These are phyloP conservation scores for Pteromalus puparum DNA, from an alignment of 1,140 invertebrate species.

Conservation along the genomic window DNA sequence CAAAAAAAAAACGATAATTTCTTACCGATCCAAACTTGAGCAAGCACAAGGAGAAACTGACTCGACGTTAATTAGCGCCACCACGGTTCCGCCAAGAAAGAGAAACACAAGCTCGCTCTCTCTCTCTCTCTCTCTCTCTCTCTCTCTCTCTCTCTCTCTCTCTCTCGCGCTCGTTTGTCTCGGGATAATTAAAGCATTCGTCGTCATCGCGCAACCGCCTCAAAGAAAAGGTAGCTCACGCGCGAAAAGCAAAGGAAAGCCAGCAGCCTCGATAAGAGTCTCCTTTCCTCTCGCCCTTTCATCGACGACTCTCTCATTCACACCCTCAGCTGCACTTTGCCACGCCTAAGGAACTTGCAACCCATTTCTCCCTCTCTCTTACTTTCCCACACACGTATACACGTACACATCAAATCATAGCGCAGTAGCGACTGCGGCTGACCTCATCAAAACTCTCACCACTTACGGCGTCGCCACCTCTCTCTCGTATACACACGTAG, in stretches of 20 bases:
- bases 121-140: too few relatives aligned
- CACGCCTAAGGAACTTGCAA: not conserved
- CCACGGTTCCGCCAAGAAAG: not conserved
- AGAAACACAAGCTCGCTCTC: not conserved
- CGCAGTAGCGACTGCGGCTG: not conserved
- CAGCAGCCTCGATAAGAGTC: not conserved
- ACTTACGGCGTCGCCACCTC: not conserved
- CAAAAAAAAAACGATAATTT: not conserved
- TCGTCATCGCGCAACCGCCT: not conserved
- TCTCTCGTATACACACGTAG: not conserved
- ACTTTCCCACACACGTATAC: not conserved
- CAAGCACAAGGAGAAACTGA: not conserved
- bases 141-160: too few relatives aligned
- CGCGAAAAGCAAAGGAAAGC: not conserved
- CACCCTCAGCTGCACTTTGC: not conserved
- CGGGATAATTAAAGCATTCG: constrained; percentile 38
- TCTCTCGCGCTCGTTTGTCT: constrained; percentile 15
- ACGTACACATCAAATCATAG: not conserved
- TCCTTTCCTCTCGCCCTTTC: not conserved
- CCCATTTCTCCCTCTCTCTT: not conserved
- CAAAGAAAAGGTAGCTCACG: constrained; percentile 7
- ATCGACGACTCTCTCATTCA: not conserved
- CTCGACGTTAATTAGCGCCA: constrained; percentile 7
- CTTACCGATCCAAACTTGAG: not conserved
- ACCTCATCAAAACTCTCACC: constrained; percentile 10